These are phyloP conservation scores for Tachyglossus aculeatus DNA, from an alignment of 2,797 vertebrate species.

Conservation along the genomic window DNA sequence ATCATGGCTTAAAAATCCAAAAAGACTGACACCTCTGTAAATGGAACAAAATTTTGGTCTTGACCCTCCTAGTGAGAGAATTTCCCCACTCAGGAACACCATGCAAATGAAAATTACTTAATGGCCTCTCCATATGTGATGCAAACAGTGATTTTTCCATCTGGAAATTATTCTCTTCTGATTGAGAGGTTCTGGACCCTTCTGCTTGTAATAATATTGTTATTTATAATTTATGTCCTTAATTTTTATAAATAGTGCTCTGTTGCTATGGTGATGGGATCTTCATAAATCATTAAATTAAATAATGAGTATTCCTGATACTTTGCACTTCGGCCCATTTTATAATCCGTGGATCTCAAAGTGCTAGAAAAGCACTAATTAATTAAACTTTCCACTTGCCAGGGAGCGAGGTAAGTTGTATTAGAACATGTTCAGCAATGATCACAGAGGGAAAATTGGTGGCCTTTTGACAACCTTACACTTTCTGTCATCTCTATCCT, in stretches of 20 bases:
- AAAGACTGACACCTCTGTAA: not conserved
- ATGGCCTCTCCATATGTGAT: not conserved
- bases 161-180: conserved; percentile 54
- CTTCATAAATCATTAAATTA: conserved; percentile 61
- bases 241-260: conserved; percentile 65
- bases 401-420: no score
- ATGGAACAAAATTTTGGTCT: not conserved
- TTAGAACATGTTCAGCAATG: no score
- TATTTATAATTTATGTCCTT: conserved; percentile 63
- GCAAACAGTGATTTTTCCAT: conserved; percentile 6
- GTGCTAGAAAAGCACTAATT: conserved; percentile 38
- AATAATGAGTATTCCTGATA: conserved; percentile 55
- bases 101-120: not conserved
- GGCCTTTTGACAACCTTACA: no score
- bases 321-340: conserved; percentile 59
- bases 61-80: not conserved
- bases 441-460: no score
- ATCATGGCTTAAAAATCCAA: not conserved
- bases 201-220: conserved; percentile 63
- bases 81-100: not conserved
- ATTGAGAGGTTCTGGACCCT: conserved; percentile 53
- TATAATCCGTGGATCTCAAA: conserved; percentile 23
- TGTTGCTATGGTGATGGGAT: conserved; percentile 43
- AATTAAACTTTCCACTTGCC: not conserved
- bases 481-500: no score